These are phyloP conservation scores for Pituophis catenifer DNA, from an alignment of 2,113 vertebrate genomes.

Conservation along the genomic window DNA sequence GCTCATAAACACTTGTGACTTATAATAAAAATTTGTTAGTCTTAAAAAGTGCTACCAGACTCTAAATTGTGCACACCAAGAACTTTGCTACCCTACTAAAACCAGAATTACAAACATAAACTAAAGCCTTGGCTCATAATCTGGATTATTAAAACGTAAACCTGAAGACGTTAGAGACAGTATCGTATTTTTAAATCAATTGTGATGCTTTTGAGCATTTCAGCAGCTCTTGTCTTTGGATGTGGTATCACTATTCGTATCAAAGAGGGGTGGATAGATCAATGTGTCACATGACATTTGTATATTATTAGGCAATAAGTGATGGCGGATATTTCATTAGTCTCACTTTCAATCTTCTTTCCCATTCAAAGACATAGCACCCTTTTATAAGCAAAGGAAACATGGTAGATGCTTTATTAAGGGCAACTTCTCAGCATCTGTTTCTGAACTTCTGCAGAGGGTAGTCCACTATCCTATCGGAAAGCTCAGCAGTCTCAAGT, in stretches of 20 bases:
- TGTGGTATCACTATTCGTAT: neutral
- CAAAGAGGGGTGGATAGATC: neutral
- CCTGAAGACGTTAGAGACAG: neutral
- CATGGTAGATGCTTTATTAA: slow-evolving; percentile 40
- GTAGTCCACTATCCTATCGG: slow-evolving; percentile 46
- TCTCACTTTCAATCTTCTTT: neutral
- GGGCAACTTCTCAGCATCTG: neutral
- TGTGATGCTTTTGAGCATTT: neutral
- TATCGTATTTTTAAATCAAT: neutral
- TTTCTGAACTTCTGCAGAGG: slow-evolving; percentile 34
- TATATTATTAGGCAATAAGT: neutral
- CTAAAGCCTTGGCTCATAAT: too few relatives aligned
- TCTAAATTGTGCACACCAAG: too few relatives aligned
- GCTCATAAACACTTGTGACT: too few relatives aligned
- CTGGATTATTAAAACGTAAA: neutral
- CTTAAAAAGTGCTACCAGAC: too few relatives aligned
- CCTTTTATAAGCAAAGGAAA: neutral
- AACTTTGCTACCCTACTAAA: too few relatives aligned
- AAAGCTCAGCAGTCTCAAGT: slow-evolving; percentile 24
- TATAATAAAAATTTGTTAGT: too few relatives aligned
- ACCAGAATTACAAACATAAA: too few relatives aligned
- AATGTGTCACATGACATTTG: neutral
- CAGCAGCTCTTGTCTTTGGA: neutral
- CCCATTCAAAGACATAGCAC: neutral
- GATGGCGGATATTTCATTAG: neutral